Evolutionary conservation across 2,888 invertebrate species (phyloP).

Genomic region (Poecilus cupreus): DNA sequence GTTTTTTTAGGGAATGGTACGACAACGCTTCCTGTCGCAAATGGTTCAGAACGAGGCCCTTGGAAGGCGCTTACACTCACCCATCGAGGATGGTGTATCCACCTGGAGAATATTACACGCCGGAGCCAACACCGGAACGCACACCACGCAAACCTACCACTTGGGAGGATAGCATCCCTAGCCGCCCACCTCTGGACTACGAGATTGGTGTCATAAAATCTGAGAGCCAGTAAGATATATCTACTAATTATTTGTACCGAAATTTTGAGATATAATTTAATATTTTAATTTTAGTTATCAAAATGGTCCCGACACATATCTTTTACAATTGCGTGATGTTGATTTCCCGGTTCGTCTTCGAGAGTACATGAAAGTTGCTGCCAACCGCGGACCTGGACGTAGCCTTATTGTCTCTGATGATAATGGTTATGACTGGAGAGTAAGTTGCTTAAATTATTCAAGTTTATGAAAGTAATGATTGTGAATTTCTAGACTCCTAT

Average conservation of each 20-base stretch:
- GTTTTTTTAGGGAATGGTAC: conserved; percentile 85
- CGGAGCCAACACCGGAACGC: conserved; percentile 81
- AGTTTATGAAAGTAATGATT: conserved; percentile 20
- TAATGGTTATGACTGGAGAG: conserved; percentile 85
- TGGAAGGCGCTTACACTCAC: conserved; percentile 90
- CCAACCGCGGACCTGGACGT: conserved; percentile 83
- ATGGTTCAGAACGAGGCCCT: conserved; percentile 89
- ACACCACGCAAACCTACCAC: conserved; percentile 74
- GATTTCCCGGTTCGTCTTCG: conserved; percentile 95
- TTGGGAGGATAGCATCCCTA: conserved; percentile 84
- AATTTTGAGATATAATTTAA: not conserved
- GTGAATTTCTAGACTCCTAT: conserved; percentile 81
- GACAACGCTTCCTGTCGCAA: conserved; percentile 90
- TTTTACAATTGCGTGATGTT: conserved; percentile 94
- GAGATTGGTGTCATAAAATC: conserved; percentile 87
- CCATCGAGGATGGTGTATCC: conserved; percentile 97
- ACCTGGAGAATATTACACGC: conserved; percentile 87
- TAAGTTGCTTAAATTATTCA: conserved; percentile 71
- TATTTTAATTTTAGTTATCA: conserved; percentile 82
- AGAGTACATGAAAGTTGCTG: conserved; percentile 96
- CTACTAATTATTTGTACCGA: not conserved
- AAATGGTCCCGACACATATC: conserved; percentile 96
- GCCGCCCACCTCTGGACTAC: conserved; percentile 88
- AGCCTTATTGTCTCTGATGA: conserved; percentile 80
- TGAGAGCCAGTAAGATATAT: conserved; percentile 86